Percentiles rank a stretch among this genome's conserved stretches.
These are phyloP conservation scores for Trichopoda pennipes DNA, from an alignment of 2,888 invertebrate species.

Conservation along the genomic window DNA sequence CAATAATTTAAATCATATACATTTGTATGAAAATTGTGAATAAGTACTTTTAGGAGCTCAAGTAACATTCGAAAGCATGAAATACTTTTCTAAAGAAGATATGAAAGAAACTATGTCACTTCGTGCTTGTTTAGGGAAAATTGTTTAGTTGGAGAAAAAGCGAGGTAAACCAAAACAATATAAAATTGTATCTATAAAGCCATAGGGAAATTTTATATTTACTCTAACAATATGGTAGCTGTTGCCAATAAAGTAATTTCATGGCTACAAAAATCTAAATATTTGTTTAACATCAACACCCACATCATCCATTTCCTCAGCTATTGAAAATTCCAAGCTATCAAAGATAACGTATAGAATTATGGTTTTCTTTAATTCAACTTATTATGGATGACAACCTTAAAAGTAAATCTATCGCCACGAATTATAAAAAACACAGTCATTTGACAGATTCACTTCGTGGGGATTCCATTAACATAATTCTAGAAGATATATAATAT, in stretches of 20 bases:
- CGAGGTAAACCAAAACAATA: too few relatives aligned
- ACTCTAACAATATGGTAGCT: not conserved
- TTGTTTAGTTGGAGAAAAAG: slow-evolving; percentile 1
- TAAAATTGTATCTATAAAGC: too few relatives aligned
- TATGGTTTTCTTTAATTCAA: not conserved
- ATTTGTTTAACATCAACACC: slow-evolving; percentile 19
- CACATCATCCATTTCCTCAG: slow-evolving; percentile 27
- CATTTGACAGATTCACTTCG: slow-evolving; percentile 24
- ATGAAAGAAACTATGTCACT: not conserved
- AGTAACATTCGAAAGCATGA: not conserved
- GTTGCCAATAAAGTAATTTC: slow-evolving; percentile 41
- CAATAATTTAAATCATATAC: too few relatives aligned
- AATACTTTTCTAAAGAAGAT: not conserved
- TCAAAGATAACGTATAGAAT: slow-evolving; percentile 32
- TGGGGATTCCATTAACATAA: slow-evolving; percentile 34
- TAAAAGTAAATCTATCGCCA: slow-evolving; percentile 22
- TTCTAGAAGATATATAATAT: slow-evolving; percentile 37
- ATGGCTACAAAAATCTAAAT: slow-evolving; percentile 32
- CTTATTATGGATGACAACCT: slow-evolving; percentile 15
- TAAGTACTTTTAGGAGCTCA: not conserved
- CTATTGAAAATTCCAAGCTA: slow-evolving; percentile 21
- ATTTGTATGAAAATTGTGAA: too few relatives aligned
- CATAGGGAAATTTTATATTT: too few relatives aligned
- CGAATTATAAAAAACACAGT: too few relatives aligned
- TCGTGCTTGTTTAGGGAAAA: not conserved